These are phyloP conservation scores for Theristicus caerulescens DNA, from an alignment of 2,113 vertebrate species.

Conservation along the genomic window DNA sequence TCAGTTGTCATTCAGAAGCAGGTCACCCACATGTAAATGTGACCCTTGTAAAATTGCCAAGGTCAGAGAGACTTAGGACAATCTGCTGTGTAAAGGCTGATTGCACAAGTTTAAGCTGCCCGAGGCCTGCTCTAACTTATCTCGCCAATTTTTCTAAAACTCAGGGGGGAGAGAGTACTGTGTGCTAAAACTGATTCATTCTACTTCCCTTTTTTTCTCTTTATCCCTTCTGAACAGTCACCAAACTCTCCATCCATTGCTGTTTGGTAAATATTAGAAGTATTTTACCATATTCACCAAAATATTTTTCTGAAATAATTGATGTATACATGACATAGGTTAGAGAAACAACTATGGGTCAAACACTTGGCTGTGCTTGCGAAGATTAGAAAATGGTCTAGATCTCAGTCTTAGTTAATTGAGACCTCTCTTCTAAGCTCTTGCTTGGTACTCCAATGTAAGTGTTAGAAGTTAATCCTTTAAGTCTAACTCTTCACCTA, in stretches of 20 bases:
- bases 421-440: not conserved
- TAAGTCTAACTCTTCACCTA: slow-evolving; percentile 17
- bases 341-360: not conserved
- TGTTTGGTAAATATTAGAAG: not conserved
- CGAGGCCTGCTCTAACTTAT: not conserved
- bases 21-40: slow-evolving; percentile 18
- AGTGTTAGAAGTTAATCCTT: slow-evolving; percentile 38
- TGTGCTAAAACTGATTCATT: not conserved
- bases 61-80: slow-evolving; percentile 4
- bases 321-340: not conserved
- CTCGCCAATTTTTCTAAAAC: not conserved
- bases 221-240: not conserved
- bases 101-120: slow-evolving; percentile 12
- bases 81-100: not conserved
- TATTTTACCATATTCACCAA: not conserved
- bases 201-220: not conserved
- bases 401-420: not conserved
- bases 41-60: not conserved
- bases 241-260: not conserved
- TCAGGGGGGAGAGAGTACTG: not conserved
- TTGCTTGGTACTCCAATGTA: not conserved
- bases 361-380: not conserved
- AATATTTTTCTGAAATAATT: not conserved
- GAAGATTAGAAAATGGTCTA: not conserved
- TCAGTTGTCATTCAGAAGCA: slow-evolving; percentile 22